phyloP scores from a whole-genome alignment of 2,888 invertebrate species.

The Oligia strigilis region DNA sequence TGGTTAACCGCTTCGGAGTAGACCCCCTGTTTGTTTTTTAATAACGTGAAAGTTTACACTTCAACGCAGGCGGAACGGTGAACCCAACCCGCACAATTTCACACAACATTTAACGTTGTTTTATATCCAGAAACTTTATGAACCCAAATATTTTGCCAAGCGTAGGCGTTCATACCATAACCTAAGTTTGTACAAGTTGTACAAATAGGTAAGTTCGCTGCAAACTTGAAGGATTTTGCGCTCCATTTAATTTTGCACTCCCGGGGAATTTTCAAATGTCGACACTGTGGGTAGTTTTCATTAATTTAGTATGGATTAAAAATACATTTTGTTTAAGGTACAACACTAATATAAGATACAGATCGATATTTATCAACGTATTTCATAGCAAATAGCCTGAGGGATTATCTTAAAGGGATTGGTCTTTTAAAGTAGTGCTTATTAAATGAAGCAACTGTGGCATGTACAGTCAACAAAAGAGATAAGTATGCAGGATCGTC shows the following conservation, averaged over 20 bases:
- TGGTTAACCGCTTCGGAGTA: too few relatives aligned
- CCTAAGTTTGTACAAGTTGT: slow-evolving; percentile 23
- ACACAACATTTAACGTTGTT: slow-evolving; percentile 58
- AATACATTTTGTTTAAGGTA: not conserved
- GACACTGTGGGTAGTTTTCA: slow-evolving; percentile 19
- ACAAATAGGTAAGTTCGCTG: not conserved
- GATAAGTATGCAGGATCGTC: too few relatives aligned
- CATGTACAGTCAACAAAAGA: not conserved
- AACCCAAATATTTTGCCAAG: slow-evolving; percentile 14
- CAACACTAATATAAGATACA: not conserved
- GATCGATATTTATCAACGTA: not conserved
- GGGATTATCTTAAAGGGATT: not conserved
- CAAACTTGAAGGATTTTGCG: slow-evolving; percentile 9
- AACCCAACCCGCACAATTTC: slow-evolving; percentile 56
- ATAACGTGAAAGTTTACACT: slow-evolving; percentile 10
- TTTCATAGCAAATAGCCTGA: not conserved
- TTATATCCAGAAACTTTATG: slow-evolving; percentile 40
- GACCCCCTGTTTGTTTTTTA: slow-evolving; percentile 11
- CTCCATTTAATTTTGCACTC: slow-evolving; percentile 32
- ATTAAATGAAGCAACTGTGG: not conserved
- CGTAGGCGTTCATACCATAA: slow-evolving; percentile 15
- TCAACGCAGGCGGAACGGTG: slow-evolving; percentile 14
- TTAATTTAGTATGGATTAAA: slow-evolving; percentile 17
- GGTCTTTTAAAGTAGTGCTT: too few relatives aligned
- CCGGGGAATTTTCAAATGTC: slow-evolving; percentile 1